These are phyloP conservation scores for Cisticola juncidis DNA, from an alignment of 2,113 vertebrate genomes.

Conservation along the genomic window DNA sequence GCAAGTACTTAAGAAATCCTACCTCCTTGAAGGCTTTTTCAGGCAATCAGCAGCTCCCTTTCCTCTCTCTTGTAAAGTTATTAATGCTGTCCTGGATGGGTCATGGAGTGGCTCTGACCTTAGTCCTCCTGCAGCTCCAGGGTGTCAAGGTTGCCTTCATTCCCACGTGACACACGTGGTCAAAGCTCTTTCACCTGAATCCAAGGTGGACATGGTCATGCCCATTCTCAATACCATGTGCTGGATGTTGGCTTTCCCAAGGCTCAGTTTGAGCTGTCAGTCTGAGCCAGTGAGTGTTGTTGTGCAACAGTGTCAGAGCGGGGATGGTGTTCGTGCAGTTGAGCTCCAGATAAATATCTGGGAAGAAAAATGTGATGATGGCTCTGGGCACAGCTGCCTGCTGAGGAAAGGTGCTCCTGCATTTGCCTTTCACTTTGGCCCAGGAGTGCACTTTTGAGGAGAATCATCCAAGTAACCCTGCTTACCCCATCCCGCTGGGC, in stretches of 20 bases:
- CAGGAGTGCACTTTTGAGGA: neutral
- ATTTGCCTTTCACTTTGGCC: neutral
- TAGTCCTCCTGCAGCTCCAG: neutral
- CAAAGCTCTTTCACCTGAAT: conserved; percentile 9
- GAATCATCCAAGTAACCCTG: neutral
- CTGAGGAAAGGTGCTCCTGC: neutral
- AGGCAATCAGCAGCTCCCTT: neutral
- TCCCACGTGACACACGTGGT: neutral
- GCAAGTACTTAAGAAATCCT: neutral
- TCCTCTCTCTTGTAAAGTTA: neutral
- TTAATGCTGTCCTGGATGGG: neutral
- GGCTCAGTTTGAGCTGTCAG: conserved; percentile 4
- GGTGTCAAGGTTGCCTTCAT: neutral
- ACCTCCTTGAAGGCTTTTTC: neutral
- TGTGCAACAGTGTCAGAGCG: neutral
- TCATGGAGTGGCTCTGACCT: neutral
- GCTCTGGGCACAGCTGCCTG: neutral
- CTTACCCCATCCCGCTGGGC: neutral
- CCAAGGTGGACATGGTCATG: neutral
- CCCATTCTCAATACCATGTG: neutral
- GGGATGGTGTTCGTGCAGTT: neutral
- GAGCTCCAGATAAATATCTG: conserved; percentile 23
- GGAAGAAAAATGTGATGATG: neutral
- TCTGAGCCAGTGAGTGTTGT: neutral
- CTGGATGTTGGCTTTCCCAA: neutral